Percentiles rank a stretch among this genome's conserved stretches.
Evolutionary conservation across 2,797 vertebrate species (phyloP).

Genomic region (Ciconia nigra): DNA sequence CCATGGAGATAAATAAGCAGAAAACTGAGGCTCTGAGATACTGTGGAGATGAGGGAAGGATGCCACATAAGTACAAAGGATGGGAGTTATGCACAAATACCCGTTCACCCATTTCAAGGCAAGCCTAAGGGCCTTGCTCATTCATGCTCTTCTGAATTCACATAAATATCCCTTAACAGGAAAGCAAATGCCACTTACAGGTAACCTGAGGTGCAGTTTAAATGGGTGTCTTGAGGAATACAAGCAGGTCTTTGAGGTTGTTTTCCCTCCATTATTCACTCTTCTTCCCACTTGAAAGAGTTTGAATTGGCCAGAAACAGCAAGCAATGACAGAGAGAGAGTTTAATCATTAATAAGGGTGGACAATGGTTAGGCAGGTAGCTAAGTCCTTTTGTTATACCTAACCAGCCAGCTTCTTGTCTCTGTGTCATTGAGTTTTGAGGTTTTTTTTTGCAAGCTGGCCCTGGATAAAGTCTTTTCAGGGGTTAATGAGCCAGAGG

Average conservation of each 20-base stretch:
- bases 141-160: background rate
- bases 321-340: background rate
- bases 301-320: background rate
- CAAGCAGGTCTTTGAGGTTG: background rate
- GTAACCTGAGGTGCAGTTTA: background rate
- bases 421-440: background rate
- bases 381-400: background rate
- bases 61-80: accelerated
- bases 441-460: background rate
- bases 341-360: constrained; percentile 45
- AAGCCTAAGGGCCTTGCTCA: background rate
- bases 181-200: background rate
- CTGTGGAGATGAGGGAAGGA: background rate
- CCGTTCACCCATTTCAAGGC: background rate
- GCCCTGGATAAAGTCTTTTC: background rate
- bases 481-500: constrained; percentile 16
- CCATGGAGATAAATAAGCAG: background rate
- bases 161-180: background rate
- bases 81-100: background rate
- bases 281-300: background rate
- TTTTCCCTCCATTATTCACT: background rate
- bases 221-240: background rate
- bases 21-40: background rate
- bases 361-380: constrained; percentile 9
- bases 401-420: background rate